Conservation (phyloP, 2,797 vertebrate species). For the Gila robusta region DNA sequence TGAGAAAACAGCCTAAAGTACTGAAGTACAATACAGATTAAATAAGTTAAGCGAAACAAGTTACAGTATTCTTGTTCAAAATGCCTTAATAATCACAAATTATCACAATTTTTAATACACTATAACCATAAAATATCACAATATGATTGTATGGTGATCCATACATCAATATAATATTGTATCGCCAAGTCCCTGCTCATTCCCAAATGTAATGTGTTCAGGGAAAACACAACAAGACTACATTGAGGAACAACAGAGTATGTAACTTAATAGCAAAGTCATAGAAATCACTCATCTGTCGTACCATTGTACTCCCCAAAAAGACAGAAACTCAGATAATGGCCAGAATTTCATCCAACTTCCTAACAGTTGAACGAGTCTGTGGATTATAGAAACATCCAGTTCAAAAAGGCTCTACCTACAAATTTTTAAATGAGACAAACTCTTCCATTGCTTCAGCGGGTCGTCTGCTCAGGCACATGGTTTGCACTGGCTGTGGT, state of each 20-base stretch:
- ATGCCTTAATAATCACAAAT: background rate
- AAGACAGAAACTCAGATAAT: background rate
- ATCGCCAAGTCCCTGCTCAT: too few relatives aligned
- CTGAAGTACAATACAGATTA: background rate
- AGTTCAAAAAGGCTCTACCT: conserved; percentile 25
- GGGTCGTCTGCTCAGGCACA: conserved; percentile 36
- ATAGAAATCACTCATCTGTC: background rate
- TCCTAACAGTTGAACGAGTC: background rate
- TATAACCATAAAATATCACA: background rate
- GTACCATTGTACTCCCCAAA: background rate
- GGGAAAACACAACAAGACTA: background rate
- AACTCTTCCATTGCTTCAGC: conserved; percentile 51
- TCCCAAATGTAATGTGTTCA: background rate
- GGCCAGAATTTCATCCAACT: background rate
- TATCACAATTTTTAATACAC: too few relatives aligned
- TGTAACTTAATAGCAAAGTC: background rate
- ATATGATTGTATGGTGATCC: background rate
- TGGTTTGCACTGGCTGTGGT: conserved; percentile 49
- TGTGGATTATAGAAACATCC: conserved; percentile 32
- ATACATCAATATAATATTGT: background rate
- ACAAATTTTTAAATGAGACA: conserved; percentile 43
- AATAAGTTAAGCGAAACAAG: background rate
- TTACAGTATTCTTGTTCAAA: background rate
- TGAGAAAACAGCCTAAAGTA: background rate
- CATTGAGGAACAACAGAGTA: background rate